Conservation (phyloP, 2,113 vertebrate genomes). For the Pelodiscus sinensis region DNA sequence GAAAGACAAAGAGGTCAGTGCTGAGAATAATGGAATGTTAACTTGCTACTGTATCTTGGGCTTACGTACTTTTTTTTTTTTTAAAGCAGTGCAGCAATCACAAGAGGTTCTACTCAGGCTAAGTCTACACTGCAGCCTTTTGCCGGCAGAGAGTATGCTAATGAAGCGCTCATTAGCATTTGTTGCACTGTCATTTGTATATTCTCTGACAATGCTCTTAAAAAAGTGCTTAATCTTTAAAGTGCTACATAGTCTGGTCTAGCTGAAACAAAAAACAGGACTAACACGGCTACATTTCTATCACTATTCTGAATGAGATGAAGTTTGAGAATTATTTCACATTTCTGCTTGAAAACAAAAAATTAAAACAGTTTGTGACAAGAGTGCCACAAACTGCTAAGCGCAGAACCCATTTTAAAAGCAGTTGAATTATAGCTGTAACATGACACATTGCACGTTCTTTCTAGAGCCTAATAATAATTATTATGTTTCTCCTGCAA, state of each 20-base stretch:
- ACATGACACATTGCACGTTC: background rate
- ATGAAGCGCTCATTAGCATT: too few species aligned
- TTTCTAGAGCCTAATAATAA: background rate
- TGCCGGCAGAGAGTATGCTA: too few species aligned
- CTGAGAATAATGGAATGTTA: background rate
- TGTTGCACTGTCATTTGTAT: too few species aligned
- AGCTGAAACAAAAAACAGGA: too few species aligned
- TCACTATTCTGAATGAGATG: background rate
- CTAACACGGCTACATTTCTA: too few species aligned
- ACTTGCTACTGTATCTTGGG: constrained; percentile 12
- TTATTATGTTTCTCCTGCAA: background rate
- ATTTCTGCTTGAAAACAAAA: background rate
- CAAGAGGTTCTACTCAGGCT: background rate
- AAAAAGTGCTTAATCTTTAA: too few species aligned
- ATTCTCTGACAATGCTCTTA: too few species aligned
- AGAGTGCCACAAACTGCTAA: background rate
- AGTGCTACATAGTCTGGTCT: too few species aligned
- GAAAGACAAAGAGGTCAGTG: background rate
- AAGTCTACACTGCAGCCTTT: too few species aligned
- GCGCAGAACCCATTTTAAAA: background rate
- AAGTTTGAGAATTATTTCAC: background rate
- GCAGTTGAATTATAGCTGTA: background rate
- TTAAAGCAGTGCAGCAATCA: background rate
- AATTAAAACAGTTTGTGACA: background rate
- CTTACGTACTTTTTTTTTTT: constrained; percentile 8